Conservation (phyloP, 2,113 vertebrate genomes). For the Triplophysa tibetana region DNA sequence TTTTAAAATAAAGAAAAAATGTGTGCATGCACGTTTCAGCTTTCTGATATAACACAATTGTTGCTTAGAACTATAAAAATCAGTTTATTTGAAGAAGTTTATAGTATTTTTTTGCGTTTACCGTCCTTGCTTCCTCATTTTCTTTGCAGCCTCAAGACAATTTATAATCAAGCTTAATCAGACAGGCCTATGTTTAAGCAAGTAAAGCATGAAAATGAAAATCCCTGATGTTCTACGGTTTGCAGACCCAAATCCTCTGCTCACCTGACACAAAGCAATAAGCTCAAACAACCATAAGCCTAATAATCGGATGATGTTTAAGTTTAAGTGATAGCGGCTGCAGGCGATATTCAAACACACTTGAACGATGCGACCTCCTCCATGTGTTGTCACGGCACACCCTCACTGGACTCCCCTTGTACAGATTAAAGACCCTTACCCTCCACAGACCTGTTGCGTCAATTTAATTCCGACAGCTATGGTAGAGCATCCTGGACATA, state of each 20-base stretch:
- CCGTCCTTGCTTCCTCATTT: slow-evolving; percentile 5
- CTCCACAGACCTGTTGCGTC: slow-evolving; percentile 71
- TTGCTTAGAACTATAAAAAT: not conserved
- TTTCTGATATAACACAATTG: too few species aligned
- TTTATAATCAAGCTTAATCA: slow-evolving; percentile 48
- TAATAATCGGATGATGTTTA: slow-evolving; percentile 84
- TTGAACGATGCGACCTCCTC: slow-evolving; percentile 78
- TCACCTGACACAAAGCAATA: slow-evolving; percentile 80
- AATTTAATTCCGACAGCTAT: not conserved
- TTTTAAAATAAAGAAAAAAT: not conserved
- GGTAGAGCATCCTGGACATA: not conserved
- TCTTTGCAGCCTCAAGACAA: slow-evolving; percentile 37
- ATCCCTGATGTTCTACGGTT: slow-evolving; percentile 55
- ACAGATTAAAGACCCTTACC: slow-evolving; percentile 73
- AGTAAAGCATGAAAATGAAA: slow-evolving; percentile 34
- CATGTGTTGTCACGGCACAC: slow-evolving; percentile 75
- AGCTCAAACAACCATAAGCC: slow-evolving; percentile 79
- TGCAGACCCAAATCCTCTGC: slow-evolving; percentile 73
- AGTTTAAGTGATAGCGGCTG: slow-evolving; percentile 75
- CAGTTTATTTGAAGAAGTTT: not conserved
- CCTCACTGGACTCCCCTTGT: slow-evolving; percentile 73
- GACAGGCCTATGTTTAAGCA: slow-evolving; percentile 34
- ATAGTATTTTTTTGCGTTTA: not conserved
- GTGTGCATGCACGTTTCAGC: too few species aligned
- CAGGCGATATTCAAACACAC: slow-evolving; percentile 76